phyloP scores from a whole-genome alignment of 2,797 vertebrate species.

The Parotocinclus haroldoi region DNA sequence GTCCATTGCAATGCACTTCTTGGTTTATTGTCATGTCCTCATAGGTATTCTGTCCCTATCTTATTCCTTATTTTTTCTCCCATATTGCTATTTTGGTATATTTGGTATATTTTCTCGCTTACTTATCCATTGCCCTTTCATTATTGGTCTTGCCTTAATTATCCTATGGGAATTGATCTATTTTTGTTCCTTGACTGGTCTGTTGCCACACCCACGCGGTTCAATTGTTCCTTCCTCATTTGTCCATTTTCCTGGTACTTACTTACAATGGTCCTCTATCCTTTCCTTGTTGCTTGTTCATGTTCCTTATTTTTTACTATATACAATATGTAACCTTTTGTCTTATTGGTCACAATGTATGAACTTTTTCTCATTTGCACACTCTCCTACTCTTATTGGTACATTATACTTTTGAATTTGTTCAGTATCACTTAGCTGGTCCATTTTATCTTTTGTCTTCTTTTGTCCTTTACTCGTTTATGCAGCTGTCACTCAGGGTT shows the following conservation, averaged over 20 bases:
- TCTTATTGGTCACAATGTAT: not conserved
- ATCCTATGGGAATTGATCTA: no score
- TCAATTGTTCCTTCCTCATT: not conserved
- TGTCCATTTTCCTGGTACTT: not conserved
- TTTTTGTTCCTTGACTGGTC: no score
- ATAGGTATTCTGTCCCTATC: not conserved
- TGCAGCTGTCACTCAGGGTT: slow-evolving; percentile 90
- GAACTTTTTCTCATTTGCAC: no score
- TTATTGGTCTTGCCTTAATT: no score
- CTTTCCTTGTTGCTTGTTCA: not conserved
- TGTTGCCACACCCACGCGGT: not conserved
- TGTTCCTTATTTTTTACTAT: not conserved
- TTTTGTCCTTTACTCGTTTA: not conserved
- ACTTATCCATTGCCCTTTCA: no score
- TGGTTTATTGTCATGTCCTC: not conserved
- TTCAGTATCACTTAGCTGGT: not conserved
- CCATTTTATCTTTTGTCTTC: not conserved
- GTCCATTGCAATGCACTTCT: not conserved
- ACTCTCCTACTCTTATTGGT: not conserved
- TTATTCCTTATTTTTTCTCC: not conserved
- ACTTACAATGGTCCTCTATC: no score
- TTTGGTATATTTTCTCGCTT: no score
- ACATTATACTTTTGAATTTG: no score
- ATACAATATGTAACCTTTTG: not conserved
- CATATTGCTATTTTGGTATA: no score